Evolutionary conservation across 2,797 vertebrate genomes (phyloP), one percentile per base, ranked within the genome.

Genomic region (Selene dorsalis): DNA sequence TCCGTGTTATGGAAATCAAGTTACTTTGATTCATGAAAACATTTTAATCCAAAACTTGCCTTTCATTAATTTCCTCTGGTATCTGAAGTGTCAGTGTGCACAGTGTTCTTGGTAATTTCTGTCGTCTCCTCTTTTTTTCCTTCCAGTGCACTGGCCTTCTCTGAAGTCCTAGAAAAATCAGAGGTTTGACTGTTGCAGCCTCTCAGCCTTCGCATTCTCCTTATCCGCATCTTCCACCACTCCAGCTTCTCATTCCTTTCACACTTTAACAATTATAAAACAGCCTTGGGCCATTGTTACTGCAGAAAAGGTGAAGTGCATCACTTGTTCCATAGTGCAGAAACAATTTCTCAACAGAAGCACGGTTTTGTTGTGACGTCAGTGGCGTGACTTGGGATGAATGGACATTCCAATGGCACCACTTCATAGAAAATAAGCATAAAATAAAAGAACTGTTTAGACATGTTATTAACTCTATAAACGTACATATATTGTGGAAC

Each of bases 221-320:
- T 71, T 64, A 50, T 58, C 35, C 0, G n/a, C 63, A 66, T 64
- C 43, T 38, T 66, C 24, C 38, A 60, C 41, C 16, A 58, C 16
- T 70, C 7, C 45, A 39, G 26, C 24, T 16, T 70, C 7, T 41
- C 13, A 47, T 65, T 78, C 56, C 38, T 38, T 69, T 68, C 20
- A 64, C 17, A 50, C 26, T 2, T 5, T 45, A 50, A 28, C 13
- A 35, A 79, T 47, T 56, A 75, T n/a, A 57, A 47, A 73, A 71
- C 20, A 61, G 12, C 57, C 41, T 4, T 64, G 28, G 47, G 64
- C 35, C 22, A 38, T 66, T 73, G 52, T 74, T 22, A 35, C 13
- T 57, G 16, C 13, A 20, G 24, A 56, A 75, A 52, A 47, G 16
- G 13, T 35, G 3, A 18, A 41, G 14, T 13, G 47, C 43, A 6